Evolutionary conservation across 2,797 vertebrate genomes (phyloP).

Genomic region (Oreonectes daqikongensis): DNA sequence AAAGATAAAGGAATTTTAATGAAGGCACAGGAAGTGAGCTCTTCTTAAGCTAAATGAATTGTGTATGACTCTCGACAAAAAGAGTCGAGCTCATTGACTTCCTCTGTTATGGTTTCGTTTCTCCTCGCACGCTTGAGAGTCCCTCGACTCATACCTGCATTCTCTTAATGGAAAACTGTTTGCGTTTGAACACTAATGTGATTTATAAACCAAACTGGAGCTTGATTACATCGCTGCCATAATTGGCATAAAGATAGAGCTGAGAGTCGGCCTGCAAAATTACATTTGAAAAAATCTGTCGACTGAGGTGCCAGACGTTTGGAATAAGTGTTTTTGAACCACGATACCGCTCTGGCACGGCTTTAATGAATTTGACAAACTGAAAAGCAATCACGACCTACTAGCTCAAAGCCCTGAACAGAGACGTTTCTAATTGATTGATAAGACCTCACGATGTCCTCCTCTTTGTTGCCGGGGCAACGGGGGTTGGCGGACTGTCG

Average conservation of each 20-base stretch:
- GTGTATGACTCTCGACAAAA: constrained; percentile 27
- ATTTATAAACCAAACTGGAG: constrained; percentile 6
- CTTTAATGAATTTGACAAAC: constrained; percentile 61
- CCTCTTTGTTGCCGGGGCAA: constrained; percentile 73
- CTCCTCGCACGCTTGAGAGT: background rate
- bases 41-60: constrained; percentile 39
- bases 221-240: constrained; percentile 1
- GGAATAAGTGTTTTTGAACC: constrained; percentile 29
- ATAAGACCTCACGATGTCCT: constrained; percentile 62
- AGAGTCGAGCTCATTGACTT: constrained; percentile 31
- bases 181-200: constrained; percentile 12
- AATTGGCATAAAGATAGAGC: constrained; percentile 1
- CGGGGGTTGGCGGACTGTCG: constrained; percentile 67
- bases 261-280: background rate
- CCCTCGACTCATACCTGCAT: background rate
- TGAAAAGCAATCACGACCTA: constrained; percentile 55
- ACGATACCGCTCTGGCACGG: constrained; percentile 19
- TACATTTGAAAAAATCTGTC: background rate
- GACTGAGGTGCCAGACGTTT: constrained; percentile 14
- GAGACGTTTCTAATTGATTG: constrained; percentile 65
- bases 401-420: constrained; percentile 53
- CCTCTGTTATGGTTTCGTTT: constrained; percentile 9
- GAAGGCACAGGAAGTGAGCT: constrained; percentile 44
- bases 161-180: background rate
- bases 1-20: constrained; percentile 51